Evolutionary conservation across 2,113 vertebrate species (phyloP), one percentile per base, ranked within the genome.

Genomic region (Mystacornis crossleyi): DNA sequence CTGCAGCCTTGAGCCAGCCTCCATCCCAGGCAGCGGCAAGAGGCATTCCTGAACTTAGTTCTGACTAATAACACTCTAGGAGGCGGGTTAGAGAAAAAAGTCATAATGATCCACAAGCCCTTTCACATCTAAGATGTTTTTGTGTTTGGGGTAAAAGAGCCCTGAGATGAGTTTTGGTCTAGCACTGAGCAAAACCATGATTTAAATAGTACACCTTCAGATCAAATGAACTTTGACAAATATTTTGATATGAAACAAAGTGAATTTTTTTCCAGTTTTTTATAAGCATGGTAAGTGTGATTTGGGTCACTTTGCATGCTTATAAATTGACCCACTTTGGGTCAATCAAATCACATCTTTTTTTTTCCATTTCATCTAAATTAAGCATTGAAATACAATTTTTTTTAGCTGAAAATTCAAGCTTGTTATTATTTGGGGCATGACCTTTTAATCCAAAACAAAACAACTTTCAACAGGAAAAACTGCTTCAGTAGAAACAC

Each of bases 51-150:
- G 0, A 50, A 45, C 14, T 16, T 26, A 2, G 6, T 19, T 75
- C 28, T 54, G 10, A 58, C 6, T 36, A 28, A 33, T 3, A 25
- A 21, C 29, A 15, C 19, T 47, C 0, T 0, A 54, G 19, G 28
- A 50, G 36, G 5, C 7, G 7, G 18, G 16, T 65, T 72, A 60
- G 13, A 75, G 26, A 28, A 58, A 58, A 86, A 31, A 2, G 6
- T 31, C 23, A 13, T 12, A 31, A 54, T 21, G 6, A 57, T 65
- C 65, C 5, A 4, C 18, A 43, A 66, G 14, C 6, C 9, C 8
- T 69, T 78, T 36, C 7, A 4, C 7, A 25, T 42, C 71, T 42
- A 72, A 60, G 43, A 55, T 71, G 8, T 12, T 57, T n/a, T 40
- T 12, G 7, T 66, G 17, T 51, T 60, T 77, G 10, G 4, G 8